Base-by-base conservation (phyloP, 1,140 invertebrate genomes). In the Dysdera silvatica region DNA sequence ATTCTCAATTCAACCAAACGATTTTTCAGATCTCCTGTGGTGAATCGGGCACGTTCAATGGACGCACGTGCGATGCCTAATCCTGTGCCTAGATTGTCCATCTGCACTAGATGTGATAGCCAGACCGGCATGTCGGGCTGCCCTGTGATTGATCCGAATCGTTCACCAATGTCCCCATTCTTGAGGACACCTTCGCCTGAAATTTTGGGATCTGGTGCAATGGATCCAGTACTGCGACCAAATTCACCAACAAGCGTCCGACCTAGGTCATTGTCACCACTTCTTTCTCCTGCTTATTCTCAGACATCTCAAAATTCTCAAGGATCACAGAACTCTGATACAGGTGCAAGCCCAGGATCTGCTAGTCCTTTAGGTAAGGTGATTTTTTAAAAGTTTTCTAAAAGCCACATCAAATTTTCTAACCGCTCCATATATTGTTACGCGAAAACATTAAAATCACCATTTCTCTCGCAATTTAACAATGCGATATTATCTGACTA, bases 1-100 rank as follows among this genome's bases (percentile, higher is more conserved):
- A n/a, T n/a, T n/a, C n/a, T n/a, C n/a, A n/a, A n/a, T n/a, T n/a
- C n/a, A n/a, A n/a, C n/a, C n/a, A n/a, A n/a, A n/a, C n/a, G n/a
- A n/a, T n/a, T 16, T 8, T 32, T 18, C 52, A 64, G 61, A 24
- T 65, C 63, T 23, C 63, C 63, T 3, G 57, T 60, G 31, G 47
- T 48, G 12, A 65, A 57, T 43, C 56, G 63, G 16, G 63, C 63
- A 16, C 56, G 63, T 23, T 65, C 63, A 31, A 60, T 65, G 57
- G 63, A 65, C 28, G 63, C 63, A n/a, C 56, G 63, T 14, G 63
- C 63, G 26, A 59, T 60, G 61, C 54, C 61, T 12, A 28, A 41
- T 43, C 61, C 54, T 29, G 41, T 57, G 14, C 57, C 57, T 18
- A 56, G 57, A 24, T 52, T 65, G 29, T 60, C 63, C 20, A 59